Evolutionary conservation across 2,888 invertebrate genomes (phyloP).

Genomic region (Sesia apiformis): DNA sequence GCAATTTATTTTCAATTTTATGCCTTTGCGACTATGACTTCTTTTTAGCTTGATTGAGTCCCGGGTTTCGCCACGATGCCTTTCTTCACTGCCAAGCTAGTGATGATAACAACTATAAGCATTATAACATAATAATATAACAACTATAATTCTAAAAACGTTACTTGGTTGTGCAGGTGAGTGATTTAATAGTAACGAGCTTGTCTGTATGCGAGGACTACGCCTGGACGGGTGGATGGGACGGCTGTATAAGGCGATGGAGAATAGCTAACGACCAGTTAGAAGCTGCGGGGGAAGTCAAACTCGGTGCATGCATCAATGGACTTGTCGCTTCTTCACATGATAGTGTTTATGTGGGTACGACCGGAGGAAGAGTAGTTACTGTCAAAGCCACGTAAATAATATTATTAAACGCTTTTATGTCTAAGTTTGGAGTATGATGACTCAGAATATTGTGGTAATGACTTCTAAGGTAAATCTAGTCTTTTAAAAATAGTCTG

Average conservation of each 20-base stretch:
- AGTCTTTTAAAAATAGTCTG: no score
- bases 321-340: constrained; percentile 30
- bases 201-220: constrained; percentile 48
- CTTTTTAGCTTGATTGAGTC: no score
- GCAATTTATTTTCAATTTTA: no score
- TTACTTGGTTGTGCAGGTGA: constrained; percentile 31
- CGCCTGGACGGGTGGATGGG: constrained; percentile 74
- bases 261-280: constrained; percentile 41
- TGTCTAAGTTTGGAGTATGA: no score
- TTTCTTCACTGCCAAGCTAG: no score
- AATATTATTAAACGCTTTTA: background rate
- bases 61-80: no score
- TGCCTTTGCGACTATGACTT: no score
- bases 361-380: constrained; percentile 41
- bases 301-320: constrained; percentile 50
- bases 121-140: no score
- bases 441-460: no score
- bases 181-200: constrained; percentile 67
- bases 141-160: no score
- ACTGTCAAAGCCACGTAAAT: constrained; percentile 17
- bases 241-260: constrained; percentile 66
- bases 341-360: constrained; percentile 32
- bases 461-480: no score
- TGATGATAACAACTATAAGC: no score
- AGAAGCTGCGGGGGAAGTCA: constrained; percentile 43